phyloP scores from a whole-genome alignment of 37 sponge, comb jelly and placozoan species.

The Cliona cf. orientalis region DNA sequence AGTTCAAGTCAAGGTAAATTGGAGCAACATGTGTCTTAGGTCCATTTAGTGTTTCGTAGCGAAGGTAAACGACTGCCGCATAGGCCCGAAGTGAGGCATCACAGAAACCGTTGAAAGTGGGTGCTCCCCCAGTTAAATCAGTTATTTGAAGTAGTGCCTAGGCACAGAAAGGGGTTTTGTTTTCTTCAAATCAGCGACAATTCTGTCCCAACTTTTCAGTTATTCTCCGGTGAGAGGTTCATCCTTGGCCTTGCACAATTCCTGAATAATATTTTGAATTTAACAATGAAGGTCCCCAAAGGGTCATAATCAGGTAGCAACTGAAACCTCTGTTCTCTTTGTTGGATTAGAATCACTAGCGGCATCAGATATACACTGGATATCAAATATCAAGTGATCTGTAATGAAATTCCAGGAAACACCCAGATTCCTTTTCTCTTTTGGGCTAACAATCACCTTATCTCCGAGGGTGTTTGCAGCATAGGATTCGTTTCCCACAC shows the following conservation, averaged over 20 bases:
- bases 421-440: conserved; percentile 21
- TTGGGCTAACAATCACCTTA: neutral
- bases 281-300: conserved; percentile 20
- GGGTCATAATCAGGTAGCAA: conserved; percentile 24
- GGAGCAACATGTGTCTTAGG: conserved; percentile 27
- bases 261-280: too few relatives aligned
- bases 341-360: neutral
- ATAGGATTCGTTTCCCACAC: conserved; percentile 4
- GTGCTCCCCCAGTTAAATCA: neutral
- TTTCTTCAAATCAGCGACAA: too few relatives aligned
- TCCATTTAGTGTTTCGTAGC: neutral
- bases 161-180: conserved; percentile 3
- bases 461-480: conserved; percentile 16
- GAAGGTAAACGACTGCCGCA: conserved; percentile 3
- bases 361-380: neutral
- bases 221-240: too few relatives aligned
- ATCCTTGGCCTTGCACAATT: too few relatives aligned
- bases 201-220: too few relatives aligned
- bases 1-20: conserved; percentile 33
- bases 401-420: conserved; percentile 32
- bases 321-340: conserved; percentile 19
- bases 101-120: conserved; percentile 26
- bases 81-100: conserved; percentile 25
- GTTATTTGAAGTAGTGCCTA: conserved; percentile 1
- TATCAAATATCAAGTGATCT: conserved; percentile 21